phyloP scores from a whole-genome alignment of 2,888 invertebrate species.

The Mactromeris polynyma region DNA sequence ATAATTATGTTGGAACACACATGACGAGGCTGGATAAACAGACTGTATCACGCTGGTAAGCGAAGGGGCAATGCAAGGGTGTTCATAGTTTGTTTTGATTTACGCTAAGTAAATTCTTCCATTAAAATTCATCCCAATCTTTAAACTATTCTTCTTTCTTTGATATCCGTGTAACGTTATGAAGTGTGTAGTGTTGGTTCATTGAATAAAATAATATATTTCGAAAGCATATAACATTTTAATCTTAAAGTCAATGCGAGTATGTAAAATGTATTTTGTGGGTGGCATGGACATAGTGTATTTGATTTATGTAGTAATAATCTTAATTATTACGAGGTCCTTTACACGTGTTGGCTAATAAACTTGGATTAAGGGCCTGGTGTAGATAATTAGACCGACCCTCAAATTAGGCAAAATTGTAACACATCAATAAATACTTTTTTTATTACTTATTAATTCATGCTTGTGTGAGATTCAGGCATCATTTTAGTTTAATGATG shows the following conservation, averaged over 20 bases:
- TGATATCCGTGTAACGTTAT: conserved; percentile 33
- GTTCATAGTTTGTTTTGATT: conserved; percentile 26
- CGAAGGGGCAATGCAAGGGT: conserved; percentile 9
- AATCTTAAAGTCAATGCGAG: neutral
- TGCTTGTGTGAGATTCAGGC: neutral
- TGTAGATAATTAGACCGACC: neutral
- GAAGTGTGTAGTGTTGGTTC: conserved; percentile 6
- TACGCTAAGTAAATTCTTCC: conserved; percentile 39
- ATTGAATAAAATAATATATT: conserved; percentile 25
- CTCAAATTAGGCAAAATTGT: neutral
- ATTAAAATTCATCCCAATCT: conserved; percentile 29
- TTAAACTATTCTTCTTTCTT: conserved; percentile 18
- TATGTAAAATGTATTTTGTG: neutral
- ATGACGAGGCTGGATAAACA: conserved; percentile 39
- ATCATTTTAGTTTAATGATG: neutral
- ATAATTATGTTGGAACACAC: conserved; percentile 68
- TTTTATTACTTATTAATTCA: neutral
- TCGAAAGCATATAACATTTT: neutral
- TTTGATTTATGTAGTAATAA: neutral
- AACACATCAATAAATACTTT: neutral
- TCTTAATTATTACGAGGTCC: conserved; percentile 1
- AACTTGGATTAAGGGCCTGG: neutral
- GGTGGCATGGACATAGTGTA: neutral
- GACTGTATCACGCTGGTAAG: conserved; percentile 23
- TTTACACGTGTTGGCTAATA: conserved; percentile 12